These are phyloP conservation scores for Naja naja DNA, from an alignment of 2,113 vertebrate species.

Conservation along the genomic window DNA sequence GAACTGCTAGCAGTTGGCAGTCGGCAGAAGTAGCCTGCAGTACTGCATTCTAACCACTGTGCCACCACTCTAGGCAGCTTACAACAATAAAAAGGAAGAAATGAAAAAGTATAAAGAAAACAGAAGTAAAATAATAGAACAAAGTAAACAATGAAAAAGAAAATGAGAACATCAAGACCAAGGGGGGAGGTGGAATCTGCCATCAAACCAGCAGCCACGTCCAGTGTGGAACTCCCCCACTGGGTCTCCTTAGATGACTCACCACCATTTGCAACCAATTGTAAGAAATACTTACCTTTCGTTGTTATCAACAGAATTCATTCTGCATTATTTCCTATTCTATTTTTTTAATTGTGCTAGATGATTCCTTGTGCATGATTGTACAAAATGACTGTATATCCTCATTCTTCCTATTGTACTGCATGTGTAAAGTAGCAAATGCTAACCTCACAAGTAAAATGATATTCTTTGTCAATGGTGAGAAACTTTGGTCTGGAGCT, in stretches of 20 bases:
- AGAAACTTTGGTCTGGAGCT: conserved; percentile 54
- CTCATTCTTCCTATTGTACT: background rate
- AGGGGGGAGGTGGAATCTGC: background rate
- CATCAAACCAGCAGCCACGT: background rate
- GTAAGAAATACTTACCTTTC: background rate
- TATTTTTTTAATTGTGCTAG: background rate
- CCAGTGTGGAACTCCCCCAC: background rate
- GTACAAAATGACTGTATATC: background rate
- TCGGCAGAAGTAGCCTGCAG: background rate
- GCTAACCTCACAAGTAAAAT: conserved; percentile 68
- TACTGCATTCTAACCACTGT: background rate
- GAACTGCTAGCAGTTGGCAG: background rate
- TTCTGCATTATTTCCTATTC: background rate
- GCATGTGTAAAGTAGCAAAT: conserved; percentile 26
- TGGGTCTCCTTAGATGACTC: background rate
- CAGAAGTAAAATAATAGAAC: background rate
- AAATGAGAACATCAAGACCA: background rate
- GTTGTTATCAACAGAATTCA: background rate
- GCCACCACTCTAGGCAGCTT: background rate
- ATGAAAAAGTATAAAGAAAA: background rate
- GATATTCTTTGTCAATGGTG: conserved; percentile 57
- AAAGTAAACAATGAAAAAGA: background rate
- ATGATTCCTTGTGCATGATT: background rate
- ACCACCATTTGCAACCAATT: background rate
- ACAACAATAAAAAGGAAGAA: background rate